Evolutionary conservation across 1,140 invertebrate species (phyloP).

Genomic region (Nephotettix cincticeps): DNA sequence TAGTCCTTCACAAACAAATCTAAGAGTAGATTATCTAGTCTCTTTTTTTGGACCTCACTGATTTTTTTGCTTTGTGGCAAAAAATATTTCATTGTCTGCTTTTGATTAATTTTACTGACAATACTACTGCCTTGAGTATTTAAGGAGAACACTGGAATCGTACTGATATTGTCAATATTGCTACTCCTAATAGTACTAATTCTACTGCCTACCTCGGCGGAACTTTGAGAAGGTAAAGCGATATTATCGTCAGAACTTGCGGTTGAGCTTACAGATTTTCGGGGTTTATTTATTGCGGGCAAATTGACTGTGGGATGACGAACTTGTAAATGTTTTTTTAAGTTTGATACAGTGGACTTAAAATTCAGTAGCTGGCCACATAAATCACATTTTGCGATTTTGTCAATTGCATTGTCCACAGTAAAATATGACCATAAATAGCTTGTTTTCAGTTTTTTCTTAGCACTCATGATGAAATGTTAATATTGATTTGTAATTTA

Average conservation of each 20-base stretch:
- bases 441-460: neutral
- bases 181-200: neutral
- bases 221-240: neutral
- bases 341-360: neutral
- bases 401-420: neutral
- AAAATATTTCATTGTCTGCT: neutral
- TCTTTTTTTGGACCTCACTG: neutral
- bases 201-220: neutral
- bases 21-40: neutral
- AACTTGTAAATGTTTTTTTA: neutral
- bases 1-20: constrained; percentile 13
- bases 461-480: neutral
- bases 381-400: neutral
- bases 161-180: neutral
- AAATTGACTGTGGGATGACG: neutral
- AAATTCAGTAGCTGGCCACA: neutral
- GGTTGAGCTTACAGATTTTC: no score
- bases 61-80: neutral
- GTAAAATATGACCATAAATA: neutral
- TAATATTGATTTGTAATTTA: no score
- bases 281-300: neutral
- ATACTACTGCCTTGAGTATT: no score
- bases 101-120: no score
- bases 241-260: neutral
- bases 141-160: no score